These are phyloP conservation scores for Drosophila novamexicana DNA, from an alignment of 1,140 invertebrate genomes.

Conservation along the genomic window DNA sequence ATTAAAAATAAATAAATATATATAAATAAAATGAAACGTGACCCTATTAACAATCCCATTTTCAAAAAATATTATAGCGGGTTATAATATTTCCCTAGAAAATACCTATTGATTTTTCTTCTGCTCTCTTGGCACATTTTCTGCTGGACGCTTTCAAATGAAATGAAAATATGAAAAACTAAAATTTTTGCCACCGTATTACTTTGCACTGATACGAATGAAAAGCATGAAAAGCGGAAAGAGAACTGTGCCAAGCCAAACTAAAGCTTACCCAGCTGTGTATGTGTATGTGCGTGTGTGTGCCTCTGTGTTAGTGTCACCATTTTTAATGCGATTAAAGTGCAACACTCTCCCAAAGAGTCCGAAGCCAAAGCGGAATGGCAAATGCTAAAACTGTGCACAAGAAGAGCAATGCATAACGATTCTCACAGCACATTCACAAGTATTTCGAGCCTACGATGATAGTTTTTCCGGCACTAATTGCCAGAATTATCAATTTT, in stretches of 20 bases:
- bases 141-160: conserved; percentile 15
- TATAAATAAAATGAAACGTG: conserved; percentile 9
- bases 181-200: conserved; percentile 59
- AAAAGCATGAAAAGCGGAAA: conserved; percentile 32
- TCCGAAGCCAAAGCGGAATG: conserved; percentile 29
- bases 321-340: conserved; percentile 82
- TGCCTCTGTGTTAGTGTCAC: conserved; percentile 62
- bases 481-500: conserved; percentile 8
- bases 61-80: conserved; percentile 17
- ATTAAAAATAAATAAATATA: conserved; percentile 19
- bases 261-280: conserved; percentile 18
- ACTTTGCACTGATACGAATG: conserved; percentile 52
- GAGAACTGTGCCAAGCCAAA: conserved; percentile 58
- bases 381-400: conserved; percentile 27
- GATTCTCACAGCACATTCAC: conserved; percentile 16
- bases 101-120: conserved; percentile 67
- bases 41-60: conserved; percentile 36
- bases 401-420: conserved; percentile 22
- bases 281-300: conserved; percentile 16
- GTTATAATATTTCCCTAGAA: conserved; percentile 33
- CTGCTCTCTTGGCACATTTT: conserved; percentile 22
- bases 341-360: conserved; percentile 66
- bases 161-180: conserved; percentile 61
- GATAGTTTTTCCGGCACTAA: conserved; percentile 16
- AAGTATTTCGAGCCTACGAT: background rate